phyloP scores from a whole-genome alignment of 1,140 invertebrate species.

The Eciton burchellii region DNA sequence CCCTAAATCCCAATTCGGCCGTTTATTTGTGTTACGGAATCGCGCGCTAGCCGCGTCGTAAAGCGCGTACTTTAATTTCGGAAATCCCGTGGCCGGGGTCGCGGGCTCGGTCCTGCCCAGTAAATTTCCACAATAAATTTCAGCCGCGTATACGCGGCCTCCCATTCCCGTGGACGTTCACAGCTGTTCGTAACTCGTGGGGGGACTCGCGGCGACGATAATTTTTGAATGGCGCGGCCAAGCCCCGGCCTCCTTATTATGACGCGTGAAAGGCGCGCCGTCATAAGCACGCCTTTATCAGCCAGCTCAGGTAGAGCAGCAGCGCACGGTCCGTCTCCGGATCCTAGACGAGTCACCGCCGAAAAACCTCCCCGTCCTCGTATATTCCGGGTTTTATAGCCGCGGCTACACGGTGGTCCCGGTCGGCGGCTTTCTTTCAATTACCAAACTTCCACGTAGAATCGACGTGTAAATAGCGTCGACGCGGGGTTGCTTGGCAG shows the following conservation, averaged over 20 bases:
- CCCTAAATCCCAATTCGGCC: slow-evolving; percentile 9
- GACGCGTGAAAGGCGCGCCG: slow-evolving; percentile 47
- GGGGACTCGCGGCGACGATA: slow-evolving; percentile 20
- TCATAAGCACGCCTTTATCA: slow-evolving; percentile 64
- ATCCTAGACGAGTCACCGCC: slow-evolving; percentile 70
- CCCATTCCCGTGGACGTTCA: slow-evolving; percentile 22
- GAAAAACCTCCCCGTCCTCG: slow-evolving; percentile 61
- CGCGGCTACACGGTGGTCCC: slow-evolving; percentile 66
- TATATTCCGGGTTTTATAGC: slow-evolving; percentile 71
- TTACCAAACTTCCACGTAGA: slow-evolving; percentile 68
- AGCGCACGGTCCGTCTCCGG: slow-evolving; percentile 28
- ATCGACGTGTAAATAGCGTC: slow-evolving; percentile 70
- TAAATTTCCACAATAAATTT: slow-evolving; percentile 43
- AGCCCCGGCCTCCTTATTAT: slow-evolving; percentile 36
- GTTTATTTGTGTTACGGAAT: slow-evolving; percentile 33
- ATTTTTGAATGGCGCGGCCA: slow-evolving; percentile 19
- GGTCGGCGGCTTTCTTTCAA: slow-evolving; percentile 76
- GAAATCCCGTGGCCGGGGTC: neutral
- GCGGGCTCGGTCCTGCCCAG: neutral
- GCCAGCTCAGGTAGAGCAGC: slow-evolving; percentile 61
- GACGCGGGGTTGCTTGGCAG: slow-evolving; percentile 50
- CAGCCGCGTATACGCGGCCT: slow-evolving; percentile 12
- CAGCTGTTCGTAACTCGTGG: slow-evolving; percentile 28
- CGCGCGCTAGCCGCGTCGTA: slow-evolving; percentile 34
- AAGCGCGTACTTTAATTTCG: slow-evolving; percentile 34